Percentiles rank a stretch among this genome's conserved stretches.
Conservation (phyloP, 2,797 vertebrate genomes). For the Delichon dasypus region DNA sequence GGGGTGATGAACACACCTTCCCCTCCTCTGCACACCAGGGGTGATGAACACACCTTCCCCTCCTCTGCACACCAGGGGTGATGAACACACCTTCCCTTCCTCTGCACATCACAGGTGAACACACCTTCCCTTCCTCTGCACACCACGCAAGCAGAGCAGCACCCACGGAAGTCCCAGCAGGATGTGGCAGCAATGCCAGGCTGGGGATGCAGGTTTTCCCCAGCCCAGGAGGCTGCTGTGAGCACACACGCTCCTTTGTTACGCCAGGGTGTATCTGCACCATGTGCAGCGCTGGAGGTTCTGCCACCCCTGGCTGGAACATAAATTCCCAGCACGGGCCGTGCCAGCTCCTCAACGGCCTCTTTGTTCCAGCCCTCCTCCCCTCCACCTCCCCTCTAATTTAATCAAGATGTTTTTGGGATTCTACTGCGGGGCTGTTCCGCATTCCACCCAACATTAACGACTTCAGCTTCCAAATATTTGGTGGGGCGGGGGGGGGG, state of each 20-base stretch:
- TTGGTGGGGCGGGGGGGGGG: background rate
- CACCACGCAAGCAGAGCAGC: background rate
- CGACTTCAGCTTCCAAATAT: conserved; percentile 62
- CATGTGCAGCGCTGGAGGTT: conserved; percentile 55
- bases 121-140: too few species aligned
- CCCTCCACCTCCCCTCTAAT: conserved; percentile 66
- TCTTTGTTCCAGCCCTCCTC: conserved; percentile 70
- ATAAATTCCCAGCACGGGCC: conserved; percentile 44
- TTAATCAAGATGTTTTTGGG: conserved; percentile 75
- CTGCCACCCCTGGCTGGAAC: conserved; percentile 64
- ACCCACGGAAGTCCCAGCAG: background rate
- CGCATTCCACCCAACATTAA: conserved; percentile 65
- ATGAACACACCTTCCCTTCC: background rate
- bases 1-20: too few species aligned
- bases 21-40: too few species aligned
- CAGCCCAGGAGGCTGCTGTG: background rate
- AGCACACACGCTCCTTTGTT: background rate
- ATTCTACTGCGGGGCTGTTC: conserved; percentile 57
- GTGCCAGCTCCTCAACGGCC: conserved; percentile 66
- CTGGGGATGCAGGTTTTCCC: background rate
- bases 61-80: too few species aligned
- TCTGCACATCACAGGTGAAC: too few species aligned
- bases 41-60: too few species aligned
- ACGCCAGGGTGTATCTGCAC: conserved; percentile 26
- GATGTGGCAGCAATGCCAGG: background rate